A percentile compares a stretch with the other conserved stretches of the same genome.
Evolutionary conservation across 1,140 invertebrate species (phyloP).

Genomic region (Berghia stephanieae): DNA sequence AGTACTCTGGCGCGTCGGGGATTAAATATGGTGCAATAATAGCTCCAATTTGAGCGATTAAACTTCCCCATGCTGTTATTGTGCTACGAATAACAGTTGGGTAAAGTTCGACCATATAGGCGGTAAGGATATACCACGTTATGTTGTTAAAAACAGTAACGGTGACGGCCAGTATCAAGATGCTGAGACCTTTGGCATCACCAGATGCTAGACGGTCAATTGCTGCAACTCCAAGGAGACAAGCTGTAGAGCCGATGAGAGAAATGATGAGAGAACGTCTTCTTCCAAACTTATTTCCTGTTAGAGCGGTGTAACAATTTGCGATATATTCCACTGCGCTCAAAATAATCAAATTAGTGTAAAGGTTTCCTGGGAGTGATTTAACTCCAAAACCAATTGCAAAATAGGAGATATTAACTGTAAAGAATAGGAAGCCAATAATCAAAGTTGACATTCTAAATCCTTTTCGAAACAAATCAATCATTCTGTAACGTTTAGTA

Average conservation of each 20-base stretch:
- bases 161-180: background rate
- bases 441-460: background rate
- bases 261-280: too few relatives aligned
- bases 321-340: background rate
- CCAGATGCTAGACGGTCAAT: background rate
- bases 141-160: too few relatives aligned
- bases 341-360: background rate
- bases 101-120: background rate
- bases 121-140: background rate
- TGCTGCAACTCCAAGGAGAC: background rate
- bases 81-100: background rate
- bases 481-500: too few relatives aligned
- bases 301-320: background rate
- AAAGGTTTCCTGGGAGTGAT: background rate
- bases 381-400: background rate
- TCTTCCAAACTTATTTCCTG: too few relatives aligned
- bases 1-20: background rate
- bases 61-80: background rate
- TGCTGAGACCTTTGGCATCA: background rate
- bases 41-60: background rate
- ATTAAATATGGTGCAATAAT: background rate
- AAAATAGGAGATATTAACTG: background rate
- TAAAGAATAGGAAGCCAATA: background rate
- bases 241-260: background rate
- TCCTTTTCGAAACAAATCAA: too few relatives aligned